These are phyloP conservation scores for Epizoanthus scotinus DNA, from an alignment of 92 coral and sea anemone species.

Conservation along the genomic window DNA sequence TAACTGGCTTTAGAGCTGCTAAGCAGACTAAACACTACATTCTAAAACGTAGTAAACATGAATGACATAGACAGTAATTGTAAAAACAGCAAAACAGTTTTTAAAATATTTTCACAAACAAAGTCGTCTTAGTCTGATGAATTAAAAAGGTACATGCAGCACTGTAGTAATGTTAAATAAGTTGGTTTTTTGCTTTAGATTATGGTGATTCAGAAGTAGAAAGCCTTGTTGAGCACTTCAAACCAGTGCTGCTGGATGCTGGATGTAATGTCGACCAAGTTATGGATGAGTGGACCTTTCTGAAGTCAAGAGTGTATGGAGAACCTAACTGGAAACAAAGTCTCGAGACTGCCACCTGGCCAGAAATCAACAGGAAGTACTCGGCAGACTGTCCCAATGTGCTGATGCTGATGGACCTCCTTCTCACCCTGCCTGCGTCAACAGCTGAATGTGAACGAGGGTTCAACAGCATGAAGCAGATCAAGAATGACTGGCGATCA, in stretches of 20 bases:
- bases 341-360: conserved; percentile 12
- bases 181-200: too few species aligned
- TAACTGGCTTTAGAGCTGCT: too few species aligned
- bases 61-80: too few species aligned
- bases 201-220: conserved; percentile 39
- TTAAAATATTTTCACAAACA: too few species aligned
- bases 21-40: too few species aligned
- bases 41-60: too few species aligned
- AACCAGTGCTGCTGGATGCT: conserved; percentile 23
- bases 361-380: conserved; percentile 31
- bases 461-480: conserved; percentile 45
- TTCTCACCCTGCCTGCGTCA: conserved; percentile 40
- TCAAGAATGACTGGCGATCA: conserved; percentile 35
- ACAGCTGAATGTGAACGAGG: conserved; percentile 40
- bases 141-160: too few species aligned
- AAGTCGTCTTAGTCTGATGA: too few species aligned
- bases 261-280: conserved; percentile 40
- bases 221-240: conserved; percentile 39
- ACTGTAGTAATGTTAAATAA: too few species aligned
- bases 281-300: conserved; percentile 46
- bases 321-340: conserved; percentile 10
- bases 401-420: conserved; percentile 44
- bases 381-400: conserved; percentile 11
- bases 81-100: too few species aligned
- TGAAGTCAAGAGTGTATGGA: conserved; percentile 40